Evolutionary conservation across 2,113 vertebrate species (phyloP), one percentile per base, ranked within the genome.

Genomic region (Acanthisitta chloris): DNA sequence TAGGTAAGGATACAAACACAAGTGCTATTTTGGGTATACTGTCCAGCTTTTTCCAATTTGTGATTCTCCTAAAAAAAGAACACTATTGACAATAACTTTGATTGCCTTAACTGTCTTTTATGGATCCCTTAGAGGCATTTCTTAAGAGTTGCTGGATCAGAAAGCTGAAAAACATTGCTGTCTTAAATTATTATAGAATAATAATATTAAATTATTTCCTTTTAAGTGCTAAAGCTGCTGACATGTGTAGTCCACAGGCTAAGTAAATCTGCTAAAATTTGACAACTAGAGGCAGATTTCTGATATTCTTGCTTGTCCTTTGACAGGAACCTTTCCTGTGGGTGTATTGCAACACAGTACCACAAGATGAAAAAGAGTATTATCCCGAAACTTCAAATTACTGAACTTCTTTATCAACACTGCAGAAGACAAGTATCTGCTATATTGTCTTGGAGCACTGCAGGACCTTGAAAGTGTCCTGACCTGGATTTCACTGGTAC

Each of bases 401-500:
- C 18, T 38, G 10, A 3, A 34, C 38, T 79, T 80, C 26, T 25
- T 86, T 55, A 38, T 36, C 36, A 64, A 43, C 18, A 31, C 25
- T 70, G 12, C 43, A 14, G 62, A 25, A 25, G 24, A 34, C 5
- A 61, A 43, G 28, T 36, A 45, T 49, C 57, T 88, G 13, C 17
- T 71, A 13, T 43, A 26, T 51, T 76, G 38, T 86, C 48, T 83
- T 81, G 80, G 65, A 91, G 36, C 14, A 52, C 25, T 45, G 34
- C 46, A 79, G 45, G 83, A 81, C 57, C 88, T 95, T 92, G 51
- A 88, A 78, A 84, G 48, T 91, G 40, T 86, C 72, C 83, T 94
- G 69, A 94, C 76, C 57, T 94, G 65, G n/a, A 94, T 92, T 94
- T 94, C 8, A 4, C 38, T 74, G 13, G 29, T 74, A 45, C 86